phyloP scores from a whole-genome alignment of 2,797 vertebrate species.

The Scomberomorus guttatus region DNA sequence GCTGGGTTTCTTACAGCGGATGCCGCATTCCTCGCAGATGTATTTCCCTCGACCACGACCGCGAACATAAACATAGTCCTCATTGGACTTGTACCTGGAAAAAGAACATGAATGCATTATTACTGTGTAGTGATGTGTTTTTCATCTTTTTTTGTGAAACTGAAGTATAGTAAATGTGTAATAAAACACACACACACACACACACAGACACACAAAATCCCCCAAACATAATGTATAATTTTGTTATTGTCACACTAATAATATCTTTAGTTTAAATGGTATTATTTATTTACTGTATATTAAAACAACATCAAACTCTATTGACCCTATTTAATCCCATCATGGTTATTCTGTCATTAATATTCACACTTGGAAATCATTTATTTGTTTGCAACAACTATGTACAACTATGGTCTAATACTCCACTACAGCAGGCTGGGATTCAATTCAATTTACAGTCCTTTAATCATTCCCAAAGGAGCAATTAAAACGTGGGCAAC shows the following conservation, averaged over 20 bases:
- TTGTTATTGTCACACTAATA: too few relatives aligned
- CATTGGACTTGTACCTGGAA: constrained; percentile 97
- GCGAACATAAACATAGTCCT: constrained; percentile 98
- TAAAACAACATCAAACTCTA: too few relatives aligned
- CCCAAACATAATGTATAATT: too few relatives aligned
- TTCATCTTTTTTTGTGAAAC: too few relatives aligned
- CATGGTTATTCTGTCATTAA: background rate
- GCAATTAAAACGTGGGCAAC: background rate
- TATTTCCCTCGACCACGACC: constrained; percentile 98
- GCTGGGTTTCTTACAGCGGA: constrained; percentile 99
- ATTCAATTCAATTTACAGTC: constrained; percentile 6
- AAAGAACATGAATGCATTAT: background rate
- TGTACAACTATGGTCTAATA: too few relatives aligned
- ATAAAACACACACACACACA: too few relatives aligned
- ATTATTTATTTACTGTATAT: too few relatives aligned
- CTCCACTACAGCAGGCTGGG: background rate
- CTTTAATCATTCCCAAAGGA: background rate
- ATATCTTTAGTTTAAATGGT: too few relatives aligned
- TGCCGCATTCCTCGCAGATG: constrained; percentile 99
- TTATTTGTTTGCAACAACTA: background rate
- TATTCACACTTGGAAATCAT: background rate
- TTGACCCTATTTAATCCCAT: background rate
- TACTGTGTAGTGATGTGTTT: background rate
- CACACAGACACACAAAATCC: too few relatives aligned
- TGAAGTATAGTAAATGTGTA: too few relatives aligned